These are phyloP conservation scores for Anguilla japonica DNA, from an alignment of 2,113 vertebrate species.

Conservation along the genomic window DNA sequence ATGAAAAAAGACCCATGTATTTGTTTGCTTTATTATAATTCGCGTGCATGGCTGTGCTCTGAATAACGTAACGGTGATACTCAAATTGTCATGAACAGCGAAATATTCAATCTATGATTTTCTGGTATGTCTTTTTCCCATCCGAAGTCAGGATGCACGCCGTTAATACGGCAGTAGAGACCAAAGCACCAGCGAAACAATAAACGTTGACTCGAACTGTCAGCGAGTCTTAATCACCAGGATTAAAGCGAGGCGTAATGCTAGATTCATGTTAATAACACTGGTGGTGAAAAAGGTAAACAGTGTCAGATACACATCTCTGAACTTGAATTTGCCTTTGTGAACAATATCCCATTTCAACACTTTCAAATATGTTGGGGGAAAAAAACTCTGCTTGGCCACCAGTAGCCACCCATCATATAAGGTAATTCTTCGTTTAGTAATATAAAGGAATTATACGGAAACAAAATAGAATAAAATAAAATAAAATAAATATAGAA, in stretches of 20 bases:
- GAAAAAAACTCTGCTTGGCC: slow-evolving; percentile 51
- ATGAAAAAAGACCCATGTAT: not conserved
- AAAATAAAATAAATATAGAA: not conserved
- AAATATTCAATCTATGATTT: slow-evolving; percentile 58
- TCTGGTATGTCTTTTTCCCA: slow-evolving; percentile 59
- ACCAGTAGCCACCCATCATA: slow-evolving; percentile 55
- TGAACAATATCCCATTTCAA: slow-evolving; percentile 64
- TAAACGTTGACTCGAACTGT: slow-evolving; percentile 80
- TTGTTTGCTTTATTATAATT: slow-evolving; percentile 8
- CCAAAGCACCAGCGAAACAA: slow-evolving; percentile 68
- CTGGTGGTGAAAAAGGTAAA: slow-evolving; percentile 74
- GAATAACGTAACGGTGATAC: slow-evolving; percentile 14
- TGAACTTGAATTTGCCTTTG: slow-evolving; percentile 67
- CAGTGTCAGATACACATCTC: slow-evolving; percentile 60
- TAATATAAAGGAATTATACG: not conserved
- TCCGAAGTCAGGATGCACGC: slow-evolving; percentile 52
- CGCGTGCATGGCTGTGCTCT: slow-evolving; percentile 24
- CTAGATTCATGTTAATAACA: slow-evolving; percentile 80
- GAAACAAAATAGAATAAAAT: not conserved
- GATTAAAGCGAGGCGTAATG: slow-evolving; percentile 81
- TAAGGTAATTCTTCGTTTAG: not conserved
- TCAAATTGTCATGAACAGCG: not conserved
- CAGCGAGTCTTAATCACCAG: slow-evolving; percentile 84
- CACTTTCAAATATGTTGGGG: slow-evolving; percentile 76
- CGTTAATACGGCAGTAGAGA: slow-evolving; percentile 67